These are phyloP conservation scores for Venustoraphidia nigricollis DNA, from an alignment of 2,888 invertebrate species.

Conservation along the genomic window DNA sequence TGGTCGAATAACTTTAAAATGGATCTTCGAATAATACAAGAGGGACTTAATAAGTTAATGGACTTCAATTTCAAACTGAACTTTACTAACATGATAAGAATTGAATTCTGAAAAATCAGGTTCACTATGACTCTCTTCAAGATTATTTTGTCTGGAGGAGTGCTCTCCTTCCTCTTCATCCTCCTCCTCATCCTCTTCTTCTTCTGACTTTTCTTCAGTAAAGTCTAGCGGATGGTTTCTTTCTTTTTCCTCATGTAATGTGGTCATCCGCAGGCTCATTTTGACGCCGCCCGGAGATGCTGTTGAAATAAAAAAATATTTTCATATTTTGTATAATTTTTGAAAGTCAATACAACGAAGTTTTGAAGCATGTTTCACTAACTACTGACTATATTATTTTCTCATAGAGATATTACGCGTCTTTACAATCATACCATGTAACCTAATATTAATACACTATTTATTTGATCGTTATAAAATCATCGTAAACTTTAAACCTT, in stretches of 20 bases:
- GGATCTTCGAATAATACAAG: too few relatives aligned
- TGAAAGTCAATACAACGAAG: not conserved
- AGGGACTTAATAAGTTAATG: too few relatives aligned
- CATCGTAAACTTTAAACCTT: too few relatives aligned
- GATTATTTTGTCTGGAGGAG: not conserved
- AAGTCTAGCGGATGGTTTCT: slow-evolving; percentile 9
- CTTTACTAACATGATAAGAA: slow-evolving; percentile 16
- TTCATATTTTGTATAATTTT: too few relatives aligned
- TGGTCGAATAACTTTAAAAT: too few relatives aligned
- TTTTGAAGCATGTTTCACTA: not conserved
- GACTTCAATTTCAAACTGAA: too few relatives aligned
- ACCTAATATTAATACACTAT: too few relatives aligned
- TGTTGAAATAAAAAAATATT: slow-evolving; percentile 22
- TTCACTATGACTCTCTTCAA: slow-evolving; percentile 26
- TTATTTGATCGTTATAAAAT: too few relatives aligned
- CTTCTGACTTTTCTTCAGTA: slow-evolving; percentile 4
- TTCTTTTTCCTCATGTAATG: slow-evolving; percentile 72
- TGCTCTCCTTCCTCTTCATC: slow-evolving; percentile 16
- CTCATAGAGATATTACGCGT: too few relatives aligned
- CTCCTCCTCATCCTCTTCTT: slow-evolving; percentile 15
- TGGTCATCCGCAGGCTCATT: slow-evolving; percentile 78
- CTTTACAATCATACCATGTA: too few relatives aligned
- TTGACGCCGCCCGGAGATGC: slow-evolving; percentile 77
- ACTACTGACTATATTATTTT: slow-evolving; percentile 1
- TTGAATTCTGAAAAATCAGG: slow-evolving; percentile 30